Base-by-base conservation (phyloP, 1,140 invertebrate species). In the Parapsyche elsis region DNA sequence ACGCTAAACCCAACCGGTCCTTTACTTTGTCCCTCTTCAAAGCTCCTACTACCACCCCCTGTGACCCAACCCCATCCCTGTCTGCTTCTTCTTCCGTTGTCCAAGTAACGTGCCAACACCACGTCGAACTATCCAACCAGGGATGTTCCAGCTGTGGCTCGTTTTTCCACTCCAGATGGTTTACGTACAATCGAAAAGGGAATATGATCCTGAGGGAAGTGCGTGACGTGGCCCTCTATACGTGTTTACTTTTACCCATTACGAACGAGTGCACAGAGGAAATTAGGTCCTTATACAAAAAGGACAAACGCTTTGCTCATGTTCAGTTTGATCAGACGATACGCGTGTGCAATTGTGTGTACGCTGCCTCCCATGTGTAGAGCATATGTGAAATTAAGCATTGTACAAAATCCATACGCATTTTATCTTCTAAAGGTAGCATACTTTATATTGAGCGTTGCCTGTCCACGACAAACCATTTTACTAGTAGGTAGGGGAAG, bases 1-100 rank as follows among this genome's bases (percentile, higher is more conserved):
- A 75, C 44, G 49, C 26, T 75, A 75, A 75, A 23, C 73, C 73
- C 73, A 57, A 49, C 9, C 73, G 49, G 73, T 75, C 73, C 73
- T 75, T 75, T 75, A 49, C 46, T 12, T 5, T 26, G 75, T 77
- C 53, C 75, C 57, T 77, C 57, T 16, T 77, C 75, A 44, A 61
- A 45, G 38, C 12, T 21, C 26, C n/a, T n/a, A 23, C 46, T 30
- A n/a, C n/a, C n/a, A n/a, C 57, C 49, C 23, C 49, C 5, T 10
- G 4, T 21, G 21, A n/a, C 21, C 19, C 26, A 0, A 5, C 49
- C 1, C 24, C 24, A 46, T 57, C 19, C 73, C 10, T 67, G 64
- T n/a, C n/a, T n/a, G n/a, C n/a, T n/a, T n/a, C 64, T 67, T 26
- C n/a, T 12, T 23, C 64, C 73, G 2, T 30, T 49, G 45, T 19